Conservation (phyloP, 1,140 invertebrate genomes). For the Lutraria rhynchaena region DNA sequence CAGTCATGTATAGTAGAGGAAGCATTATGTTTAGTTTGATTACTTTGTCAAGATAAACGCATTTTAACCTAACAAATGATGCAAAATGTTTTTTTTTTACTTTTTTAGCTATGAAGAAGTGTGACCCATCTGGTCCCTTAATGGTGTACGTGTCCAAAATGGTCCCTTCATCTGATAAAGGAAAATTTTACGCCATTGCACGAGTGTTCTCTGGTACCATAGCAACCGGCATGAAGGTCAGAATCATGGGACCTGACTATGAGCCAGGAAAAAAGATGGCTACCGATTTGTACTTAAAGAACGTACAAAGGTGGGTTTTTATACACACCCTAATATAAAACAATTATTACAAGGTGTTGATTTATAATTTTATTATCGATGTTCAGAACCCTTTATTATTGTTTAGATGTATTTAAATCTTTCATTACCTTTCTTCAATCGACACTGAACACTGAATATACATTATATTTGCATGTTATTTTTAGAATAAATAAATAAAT, state of each 20-base stretch:
- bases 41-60: too few relatives aligned
- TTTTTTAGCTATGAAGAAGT: constrained; percentile 87
- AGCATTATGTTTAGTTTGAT: too few relatives aligned
- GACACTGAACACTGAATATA: too few relatives aligned
- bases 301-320: constrained; percentile 89
- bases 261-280: constrained; percentile 98
- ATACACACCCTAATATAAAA: not conserved
- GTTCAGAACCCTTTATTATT: too few relatives aligned
- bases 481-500: too few relatives aligned
- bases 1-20: too few relatives aligned
- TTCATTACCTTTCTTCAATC: too few relatives aligned
- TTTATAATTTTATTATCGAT: too few relatives aligned
- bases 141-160: constrained; percentile 99
- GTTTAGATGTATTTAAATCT: too few relatives aligned
- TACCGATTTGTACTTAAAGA: constrained; percentile 99
- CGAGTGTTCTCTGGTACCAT: constrained; percentile 98
- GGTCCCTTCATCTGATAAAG: constrained; percentile 99
- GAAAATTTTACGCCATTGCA: constrained; percentile 99
- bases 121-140: constrained; percentile 97
- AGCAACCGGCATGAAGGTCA: constrained; percentile 92
- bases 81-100: not conserved
- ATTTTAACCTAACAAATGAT: too few relatives aligned
- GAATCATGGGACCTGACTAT: constrained; percentile 95
- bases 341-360: not conserved
- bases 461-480: too few relatives aligned